Evolutionary conservation across 30 jellyfish, hydroid and myxozoan genomes (phyloP).

Genomic region (Turritopsis dohrnii): DNA sequence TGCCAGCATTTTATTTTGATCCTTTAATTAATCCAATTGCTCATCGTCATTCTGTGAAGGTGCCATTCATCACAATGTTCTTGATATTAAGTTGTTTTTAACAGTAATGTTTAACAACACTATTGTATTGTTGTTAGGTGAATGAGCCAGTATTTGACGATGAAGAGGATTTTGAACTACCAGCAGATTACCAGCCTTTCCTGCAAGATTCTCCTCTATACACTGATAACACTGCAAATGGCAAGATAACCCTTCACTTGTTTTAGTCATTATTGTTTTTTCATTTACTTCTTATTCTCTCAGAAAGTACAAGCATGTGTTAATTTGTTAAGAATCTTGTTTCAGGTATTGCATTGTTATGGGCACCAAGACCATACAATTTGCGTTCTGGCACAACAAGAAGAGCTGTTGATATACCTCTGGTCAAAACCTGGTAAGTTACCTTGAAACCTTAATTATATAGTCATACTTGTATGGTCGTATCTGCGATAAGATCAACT

Average conservation of each 20-base stretch:
- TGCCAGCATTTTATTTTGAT: constrained; percentile 97
- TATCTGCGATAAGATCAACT: too few relatives aligned
- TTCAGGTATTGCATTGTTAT: constrained; percentile 80
- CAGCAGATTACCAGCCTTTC: constrained; percentile 88
- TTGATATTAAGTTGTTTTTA: background rate
- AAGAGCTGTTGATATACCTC: constrained; percentile 95
- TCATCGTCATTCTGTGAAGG: constrained; percentile 91
- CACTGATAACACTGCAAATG: constrained; percentile 98
- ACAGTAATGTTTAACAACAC: background rate
- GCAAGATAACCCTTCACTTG: constrained; percentile 28
- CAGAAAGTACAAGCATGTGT: too few relatives aligned
- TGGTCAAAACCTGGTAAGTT: constrained; percentile 88
- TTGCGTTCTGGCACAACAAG: constrained; percentile 86
- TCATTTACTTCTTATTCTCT: background rate
- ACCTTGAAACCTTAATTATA: background rate
- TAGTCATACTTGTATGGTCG: background rate
- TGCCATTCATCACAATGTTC: constrained; percentile 15
- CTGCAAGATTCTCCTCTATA: constrained; percentile 92
- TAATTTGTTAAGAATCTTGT: background rate
- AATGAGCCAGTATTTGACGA: constrained; percentile 85
- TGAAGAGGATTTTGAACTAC: constrained; percentile 90
- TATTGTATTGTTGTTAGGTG: constrained; percentile 34
- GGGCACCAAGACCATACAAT: constrained; percentile 98
- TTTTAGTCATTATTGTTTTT: background rate
- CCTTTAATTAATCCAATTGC: constrained; percentile 97